Conservation (phyloP, 2,797 vertebrate genomes). For the Rhincodon typus region DNA sequence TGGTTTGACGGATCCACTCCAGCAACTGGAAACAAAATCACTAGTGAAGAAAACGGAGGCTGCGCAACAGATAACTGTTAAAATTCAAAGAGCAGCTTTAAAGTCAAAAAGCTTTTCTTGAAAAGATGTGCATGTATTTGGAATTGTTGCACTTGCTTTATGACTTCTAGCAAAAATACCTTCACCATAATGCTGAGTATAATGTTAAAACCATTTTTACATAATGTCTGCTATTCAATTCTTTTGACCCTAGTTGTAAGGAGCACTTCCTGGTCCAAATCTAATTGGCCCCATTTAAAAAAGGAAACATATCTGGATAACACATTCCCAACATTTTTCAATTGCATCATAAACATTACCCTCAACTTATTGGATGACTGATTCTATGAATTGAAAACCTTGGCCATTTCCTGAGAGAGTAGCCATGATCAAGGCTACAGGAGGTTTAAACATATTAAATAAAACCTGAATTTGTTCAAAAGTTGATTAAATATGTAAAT, state of each 20-base stretch:
- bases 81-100: neutral
- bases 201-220: neutral
- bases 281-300: neutral
- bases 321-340: neutral
- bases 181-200: neutral
- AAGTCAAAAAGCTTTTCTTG: neutral
- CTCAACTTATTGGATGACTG: neutral
- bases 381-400: neutral
- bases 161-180: neutral
- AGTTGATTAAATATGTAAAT: neutral
- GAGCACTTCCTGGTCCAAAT: neutral
- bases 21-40: constrained; percentile 59
- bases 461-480: neutral
- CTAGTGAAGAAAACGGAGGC: fast-evolving
- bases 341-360: neutral
- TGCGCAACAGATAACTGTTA: neutral
- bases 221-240: neutral
- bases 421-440: neutral
- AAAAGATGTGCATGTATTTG: neutral
- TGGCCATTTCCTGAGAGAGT: neutral
- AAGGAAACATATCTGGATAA: neutral
- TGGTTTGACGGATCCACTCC: constrained; percentile 87
- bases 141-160: neutral
- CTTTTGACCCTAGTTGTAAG: neutral
- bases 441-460: neutral